Conservation (phyloP, 2,888 invertebrate genomes). For the Diaprepes abbreviatus region DNA sequence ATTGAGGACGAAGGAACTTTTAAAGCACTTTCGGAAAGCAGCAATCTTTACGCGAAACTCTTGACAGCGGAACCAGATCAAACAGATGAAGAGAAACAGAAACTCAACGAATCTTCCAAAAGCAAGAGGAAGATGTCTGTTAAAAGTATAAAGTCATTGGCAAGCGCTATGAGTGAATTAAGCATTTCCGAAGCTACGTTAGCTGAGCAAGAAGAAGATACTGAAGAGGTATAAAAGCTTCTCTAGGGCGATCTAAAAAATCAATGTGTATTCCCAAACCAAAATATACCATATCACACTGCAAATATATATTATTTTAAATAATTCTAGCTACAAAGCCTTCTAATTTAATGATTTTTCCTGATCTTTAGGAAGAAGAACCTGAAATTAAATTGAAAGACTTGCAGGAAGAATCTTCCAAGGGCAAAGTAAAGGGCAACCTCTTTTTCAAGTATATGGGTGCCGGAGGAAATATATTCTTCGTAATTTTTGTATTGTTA, state of each 20-base stretch:
- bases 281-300: too few relatives aligned
- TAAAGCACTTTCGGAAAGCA: constrained; percentile 65
- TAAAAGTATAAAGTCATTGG: constrained; percentile 59
- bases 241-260: too few relatives aligned
- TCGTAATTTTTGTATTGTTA: too few relatives aligned
- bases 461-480: too few relatives aligned
- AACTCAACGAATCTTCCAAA: constrained; percentile 55
- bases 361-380: constrained; percentile 51
- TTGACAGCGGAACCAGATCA: constrained; percentile 65
- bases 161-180: constrained; percentile 64
- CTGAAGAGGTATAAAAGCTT: constrained; percentile 43
- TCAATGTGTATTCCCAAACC: too few relatives aligned
- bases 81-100: constrained; percentile 61
- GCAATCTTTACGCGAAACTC: constrained; percentile 70
- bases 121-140: constrained; percentile 60
- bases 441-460: too few relatives aligned
- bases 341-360: too few relatives aligned
- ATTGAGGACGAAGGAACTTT: constrained; percentile 69
- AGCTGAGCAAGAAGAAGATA: constrained; percentile 63
- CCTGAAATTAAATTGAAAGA: constrained; percentile 62
- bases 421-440: too few relatives aligned
- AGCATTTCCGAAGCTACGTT: constrained; percentile 64
- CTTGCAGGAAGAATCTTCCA: constrained; percentile 71
- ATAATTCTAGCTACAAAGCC: too few relatives aligned
- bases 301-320: too few relatives aligned